These are phyloP conservation scores for Tokudaia muenninki DNA, from an alignment of 2,797 vertebrate genomes.

Conservation along the genomic window DNA sequence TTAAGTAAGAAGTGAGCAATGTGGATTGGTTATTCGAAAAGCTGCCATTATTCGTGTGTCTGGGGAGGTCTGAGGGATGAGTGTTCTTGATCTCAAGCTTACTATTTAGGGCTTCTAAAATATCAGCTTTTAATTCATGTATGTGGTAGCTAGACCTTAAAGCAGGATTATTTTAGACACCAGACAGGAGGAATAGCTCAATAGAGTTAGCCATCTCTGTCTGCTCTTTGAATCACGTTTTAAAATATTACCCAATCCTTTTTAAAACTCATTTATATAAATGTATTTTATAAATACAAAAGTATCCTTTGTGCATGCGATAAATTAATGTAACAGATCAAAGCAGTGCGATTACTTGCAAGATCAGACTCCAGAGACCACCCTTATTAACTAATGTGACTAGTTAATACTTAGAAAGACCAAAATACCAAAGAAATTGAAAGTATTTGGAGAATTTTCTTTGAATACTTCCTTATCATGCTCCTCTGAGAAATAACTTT, in stretches of 20 bases:
- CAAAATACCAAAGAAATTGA: not conserved
- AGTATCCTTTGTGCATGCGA: not conserved
- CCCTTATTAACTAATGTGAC: not conserved
- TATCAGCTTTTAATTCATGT: not conserved
- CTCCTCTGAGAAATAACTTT: not conserved
- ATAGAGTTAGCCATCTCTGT: not conserved
- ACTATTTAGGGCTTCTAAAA: slow-evolving; percentile 4
- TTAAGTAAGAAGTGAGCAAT: not conserved
- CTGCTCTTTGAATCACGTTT: slow-evolving; percentile 12
- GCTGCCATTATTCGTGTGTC: not conserved
- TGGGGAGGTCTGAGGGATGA: slow-evolving; percentile 1
- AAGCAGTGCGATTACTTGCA: not conserved
- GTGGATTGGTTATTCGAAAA: not conserved
- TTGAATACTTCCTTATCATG: not conserved
- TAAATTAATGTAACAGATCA: slow-evolving; percentile 36
- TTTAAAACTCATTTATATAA: slow-evolving; percentile 4
- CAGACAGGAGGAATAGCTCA: not conserved
- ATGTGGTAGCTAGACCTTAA: not conserved
- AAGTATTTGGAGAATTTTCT: not conserved
- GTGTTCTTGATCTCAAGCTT: not conserved
- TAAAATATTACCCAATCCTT: not conserved
- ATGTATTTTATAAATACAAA: slow-evolving; percentile 17
- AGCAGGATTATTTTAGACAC: not conserved
- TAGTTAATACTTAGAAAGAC: not conserved
- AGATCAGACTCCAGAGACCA: not conserved